Evolutionary conservation across 2,888 invertebrate species (phyloP), one percentile per base, ranked within the genome.

Genomic region (Melanostoma scalare): DNA sequence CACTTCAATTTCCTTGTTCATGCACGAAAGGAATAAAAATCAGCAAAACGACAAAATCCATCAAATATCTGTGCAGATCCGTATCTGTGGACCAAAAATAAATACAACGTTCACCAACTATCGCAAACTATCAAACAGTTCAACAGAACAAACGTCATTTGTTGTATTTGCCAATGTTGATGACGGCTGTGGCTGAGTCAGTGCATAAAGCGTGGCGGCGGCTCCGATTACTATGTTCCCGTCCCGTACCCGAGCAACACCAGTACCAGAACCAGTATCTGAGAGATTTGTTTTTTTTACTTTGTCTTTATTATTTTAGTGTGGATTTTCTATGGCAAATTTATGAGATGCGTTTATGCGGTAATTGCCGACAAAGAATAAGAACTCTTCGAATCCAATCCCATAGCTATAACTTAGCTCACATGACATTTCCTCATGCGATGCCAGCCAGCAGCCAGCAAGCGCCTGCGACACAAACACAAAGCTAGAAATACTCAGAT

Each of bases 341-440:
- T 84, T 84, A 84, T 84, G 84, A 84, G 84, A 84, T 79, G 84
- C 84, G 84, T 84, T 84, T 84, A 79, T 79, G 84, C 74, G 55
- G 84, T 84, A 84, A 84, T 84, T 84, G 84, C 84, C 84, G 84
- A 84, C 84, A 84, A 84, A 79, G 84, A 84, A 79, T 79, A 84
- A 79, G 79, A 84, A 84, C 79, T 84, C 69, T 78, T 78, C 71
- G 69, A 69, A 71, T 74, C 60, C 63, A 75, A 68, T 67, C 63
- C 56, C 61, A 80, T 20, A 38, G 84, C 84, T 74, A 84, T 84
- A 84, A 84, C 65, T 84, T 84, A 75, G 65, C 60, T 69, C 74
- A 78, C 84, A 84, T 79, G 84, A 84, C 84, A 84, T 84, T 84
- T 84, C 84, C 84, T 84, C 84, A 84, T 84, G 79, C 68, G 67